Evolutionary conservation across 1,140 invertebrate species (phyloP).

Genomic region (Cyclina sinensis): DNA sequence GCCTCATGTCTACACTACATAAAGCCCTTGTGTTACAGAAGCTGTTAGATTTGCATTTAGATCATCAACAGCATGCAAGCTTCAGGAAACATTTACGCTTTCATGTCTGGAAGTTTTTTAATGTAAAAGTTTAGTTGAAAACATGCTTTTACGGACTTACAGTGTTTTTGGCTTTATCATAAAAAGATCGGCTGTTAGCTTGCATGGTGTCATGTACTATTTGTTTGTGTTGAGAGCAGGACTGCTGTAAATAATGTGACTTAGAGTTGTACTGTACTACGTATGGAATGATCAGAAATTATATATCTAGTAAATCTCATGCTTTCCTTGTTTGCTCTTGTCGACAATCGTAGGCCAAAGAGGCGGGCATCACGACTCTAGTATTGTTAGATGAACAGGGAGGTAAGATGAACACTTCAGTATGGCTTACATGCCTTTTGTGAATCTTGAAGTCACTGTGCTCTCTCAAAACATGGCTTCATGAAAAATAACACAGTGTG

Average conservation of each 20-base stretch:
- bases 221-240: constrained; percentile 28
- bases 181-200: neutral
- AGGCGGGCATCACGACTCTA: constrained; percentile 65
- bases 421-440: neutral
- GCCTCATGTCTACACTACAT: constrained; percentile 32
- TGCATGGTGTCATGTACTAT: constrained; percentile 27
- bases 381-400: constrained; percentile 69
- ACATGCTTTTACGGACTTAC: too few relatives aligned
- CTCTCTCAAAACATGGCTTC: neutral
- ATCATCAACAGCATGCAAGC: constrained; percentile 34
- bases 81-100: neutral
- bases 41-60: constrained; percentile 9
- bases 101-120: neutral
- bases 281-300: constrained; percentile 25
- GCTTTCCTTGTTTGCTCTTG: constrained; percentile 39
- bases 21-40: constrained; percentile 42
- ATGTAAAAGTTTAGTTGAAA: too few relatives aligned
- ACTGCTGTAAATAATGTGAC: constrained; percentile 35
- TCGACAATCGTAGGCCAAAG: constrained; percentile 58
- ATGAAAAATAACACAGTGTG: too few relatives aligned
- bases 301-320: constrained; percentile 43
- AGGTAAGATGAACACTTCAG: constrained; percentile 58
- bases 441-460: neutral
- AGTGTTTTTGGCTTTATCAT: too few relatives aligned
- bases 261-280: constrained; percentile 45